Evolutionary conservation across 1,140 invertebrate genomes (phyloP), one percentile per base, ranked within the genome.

Genomic region (Cydia strobilella): DNA sequence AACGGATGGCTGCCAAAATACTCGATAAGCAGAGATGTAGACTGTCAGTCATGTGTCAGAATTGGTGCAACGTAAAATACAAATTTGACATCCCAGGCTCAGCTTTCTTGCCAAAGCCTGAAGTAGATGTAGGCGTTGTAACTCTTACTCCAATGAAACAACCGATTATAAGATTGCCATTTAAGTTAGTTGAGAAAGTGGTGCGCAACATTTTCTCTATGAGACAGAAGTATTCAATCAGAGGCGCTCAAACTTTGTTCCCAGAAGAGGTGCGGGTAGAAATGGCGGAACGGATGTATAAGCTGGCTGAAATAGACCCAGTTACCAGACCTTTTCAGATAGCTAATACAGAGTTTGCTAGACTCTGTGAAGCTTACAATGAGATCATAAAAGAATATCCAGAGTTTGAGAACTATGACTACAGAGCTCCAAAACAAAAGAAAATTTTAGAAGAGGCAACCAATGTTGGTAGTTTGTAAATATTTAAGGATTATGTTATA

Each of bases 81-180:
- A 96, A 96, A 84, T 99, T 99, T 93, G 95, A 95, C 72, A 99
- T 99, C 86, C 96, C 97, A 75, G 98, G 98, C 93, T 93, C 91
- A 79, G 96, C 96, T 7, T 99, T 99, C 94, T 94, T 99, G 65
- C 99, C 99, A 0, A 95, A 96, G 85, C 98, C 99, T 0, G 95
- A 99, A 73, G 98, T 99, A 7, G 98, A 99, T 94, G 98, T 99
- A 4, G 98, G 97, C 65, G 96, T 99, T 10, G 98, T 99, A 0
- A 96, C 96, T 66, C 95, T 99, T 66, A 94, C 95, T 25, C 99
- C 99, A 3, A 87, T 96, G 3, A 95, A 95, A 79, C 88, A 94
- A 69, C 98, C 99, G 1, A 84, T 95, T 4, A 97, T 98, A 78
- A 90, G 95, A 59, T 93, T 97, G 35, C 95, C 97, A 0, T 99